These are phyloP conservation scores for Propithecus deckenii DNA, from an alignment of 2,797 vertebrate species.

Conservation along the genomic window DNA sequence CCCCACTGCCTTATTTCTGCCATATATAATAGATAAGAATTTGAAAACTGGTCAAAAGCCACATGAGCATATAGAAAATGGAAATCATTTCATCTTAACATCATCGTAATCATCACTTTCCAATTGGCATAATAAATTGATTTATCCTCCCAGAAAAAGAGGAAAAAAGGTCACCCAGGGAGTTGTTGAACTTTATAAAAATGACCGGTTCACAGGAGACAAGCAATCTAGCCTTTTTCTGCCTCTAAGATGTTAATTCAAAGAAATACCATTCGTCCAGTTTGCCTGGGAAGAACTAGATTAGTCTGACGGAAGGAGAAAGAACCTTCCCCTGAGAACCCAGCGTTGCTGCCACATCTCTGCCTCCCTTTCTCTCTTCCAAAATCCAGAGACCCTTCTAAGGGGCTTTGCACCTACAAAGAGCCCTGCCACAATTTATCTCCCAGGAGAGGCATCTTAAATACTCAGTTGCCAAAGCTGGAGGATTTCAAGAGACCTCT, in stretches of 20 bases:
- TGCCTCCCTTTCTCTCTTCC: not conserved
- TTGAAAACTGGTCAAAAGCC: not conserved
- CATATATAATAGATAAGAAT: not conserved
- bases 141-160: not conserved
- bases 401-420: not conserved
- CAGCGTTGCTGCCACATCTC: not conserved
- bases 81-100: constrained; percentile 35
- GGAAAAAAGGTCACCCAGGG: not conserved
- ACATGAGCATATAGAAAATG: not conserved
- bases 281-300: not conserved
- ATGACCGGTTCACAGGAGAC: not conserved
- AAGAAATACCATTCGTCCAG: not conserved
- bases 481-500: not conserved
- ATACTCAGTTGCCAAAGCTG: not conserved
- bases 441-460: not conserved
- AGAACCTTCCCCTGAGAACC: not conserved
- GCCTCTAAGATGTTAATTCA: not conserved
- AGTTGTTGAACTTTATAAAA: not conserved
- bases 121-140: not conserved
- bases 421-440: not conserved
- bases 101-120: not conserved
- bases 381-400: not conserved
- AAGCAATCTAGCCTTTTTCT: not conserved
- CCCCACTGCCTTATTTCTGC: not conserved
- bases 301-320: not conserved